A percentile compares a stretch with the other conserved stretches of the same genome.
Evolutionary conservation across 2,797 vertebrate species (phyloP).

Genomic region (Rhodeus uyekii): DNA sequence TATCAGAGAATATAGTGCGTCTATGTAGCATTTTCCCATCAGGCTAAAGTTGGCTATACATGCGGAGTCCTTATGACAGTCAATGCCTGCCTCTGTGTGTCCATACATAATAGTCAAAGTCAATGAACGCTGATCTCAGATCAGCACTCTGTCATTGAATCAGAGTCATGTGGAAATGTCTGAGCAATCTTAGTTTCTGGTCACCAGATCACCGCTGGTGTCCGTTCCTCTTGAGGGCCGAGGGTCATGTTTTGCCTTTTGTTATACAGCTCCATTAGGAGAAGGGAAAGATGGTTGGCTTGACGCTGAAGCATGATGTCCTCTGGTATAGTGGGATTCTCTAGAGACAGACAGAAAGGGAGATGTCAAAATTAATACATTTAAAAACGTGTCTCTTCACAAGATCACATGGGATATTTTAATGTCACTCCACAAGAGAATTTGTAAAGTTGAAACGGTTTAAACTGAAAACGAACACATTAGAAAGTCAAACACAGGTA

Average conservation of each 20-base stretch:
- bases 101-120: background rate
- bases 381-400: background rate
- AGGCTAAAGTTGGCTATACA: conserved; percentile 10
- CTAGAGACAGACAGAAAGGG: conserved; percentile 18
- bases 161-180: background rate
- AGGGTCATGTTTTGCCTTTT: background rate
- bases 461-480: background rate
- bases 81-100: background rate
- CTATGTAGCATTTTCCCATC: conserved; percentile 11
- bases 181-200: background rate
- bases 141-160: conserved; percentile 1
- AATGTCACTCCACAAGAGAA: no score
- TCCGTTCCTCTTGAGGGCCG: background rate
- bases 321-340: conserved; percentile 20
- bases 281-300: background rate
- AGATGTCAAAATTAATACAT: background rate
- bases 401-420: background rate
- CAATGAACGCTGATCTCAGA: background rate
- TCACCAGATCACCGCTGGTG: background rate
- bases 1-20: conserved; percentile 27
- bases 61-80: background rate
- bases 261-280: conserved; percentile 9
- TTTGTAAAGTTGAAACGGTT: no score
- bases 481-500: background rate
- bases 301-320: conserved; percentile 17